Conservation (phyloP, 2,113 vertebrate genomes). For the Aptenodytes forsteri region DNA sequence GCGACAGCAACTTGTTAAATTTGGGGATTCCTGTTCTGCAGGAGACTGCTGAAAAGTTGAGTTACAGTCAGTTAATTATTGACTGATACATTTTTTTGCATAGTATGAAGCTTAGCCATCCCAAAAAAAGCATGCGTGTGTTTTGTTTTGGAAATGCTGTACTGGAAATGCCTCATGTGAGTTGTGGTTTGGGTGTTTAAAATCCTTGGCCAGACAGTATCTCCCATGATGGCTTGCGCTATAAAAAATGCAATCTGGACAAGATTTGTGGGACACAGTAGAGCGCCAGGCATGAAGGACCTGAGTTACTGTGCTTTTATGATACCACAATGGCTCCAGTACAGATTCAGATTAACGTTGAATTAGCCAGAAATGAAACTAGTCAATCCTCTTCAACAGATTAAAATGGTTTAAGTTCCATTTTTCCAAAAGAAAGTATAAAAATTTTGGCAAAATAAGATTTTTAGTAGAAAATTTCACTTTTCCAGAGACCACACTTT, state of each 20-base stretch:
- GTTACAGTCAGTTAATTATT: not conserved
- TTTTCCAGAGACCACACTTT: not conserved
- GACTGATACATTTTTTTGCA: not conserved
- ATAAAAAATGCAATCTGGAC: not conserved
- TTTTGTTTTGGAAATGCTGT: conserved; percentile 35
- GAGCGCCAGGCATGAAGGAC: not conserved
- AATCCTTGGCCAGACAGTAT: not conserved
- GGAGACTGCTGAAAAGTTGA: not conserved
- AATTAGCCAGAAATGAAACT: not conserved
- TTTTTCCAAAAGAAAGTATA: not conserved
- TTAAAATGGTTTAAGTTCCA: not conserved
- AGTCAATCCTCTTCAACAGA: not conserved
- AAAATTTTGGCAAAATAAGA: not conserved
- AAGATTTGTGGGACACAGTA: not conserved
- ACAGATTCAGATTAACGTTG: not conserved
- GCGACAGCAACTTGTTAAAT: not conserved
- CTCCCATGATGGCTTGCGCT: not conserved
- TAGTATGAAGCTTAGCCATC: not conserved
- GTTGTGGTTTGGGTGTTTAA: not conserved
- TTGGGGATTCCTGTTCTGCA: not conserved
- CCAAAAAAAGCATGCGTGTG: not conserved
- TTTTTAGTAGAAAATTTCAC: not conserved
- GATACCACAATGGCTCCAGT: not conserved
- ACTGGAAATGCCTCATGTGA: not conserved
- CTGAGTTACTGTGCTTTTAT: not conserved